Percentiles rank a stretch among this genome's conserved stretches.
Evolutionary conservation across 2,113 vertebrate genomes (phyloP).

Genomic region (Halcyon malimbica): DNA sequence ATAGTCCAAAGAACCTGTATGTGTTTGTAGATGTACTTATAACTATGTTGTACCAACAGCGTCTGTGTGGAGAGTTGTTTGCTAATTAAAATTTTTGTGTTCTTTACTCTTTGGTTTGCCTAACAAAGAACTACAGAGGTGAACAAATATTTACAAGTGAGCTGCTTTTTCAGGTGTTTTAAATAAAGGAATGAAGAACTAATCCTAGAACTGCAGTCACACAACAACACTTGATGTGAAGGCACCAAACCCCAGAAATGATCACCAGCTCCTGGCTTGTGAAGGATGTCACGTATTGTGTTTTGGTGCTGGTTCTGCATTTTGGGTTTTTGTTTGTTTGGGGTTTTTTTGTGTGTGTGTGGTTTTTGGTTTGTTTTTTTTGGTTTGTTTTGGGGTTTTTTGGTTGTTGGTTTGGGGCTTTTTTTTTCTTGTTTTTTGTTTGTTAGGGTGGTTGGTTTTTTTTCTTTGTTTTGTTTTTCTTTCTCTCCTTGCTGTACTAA

Average conservation of each 20-base stretch:
- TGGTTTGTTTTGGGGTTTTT: no score
- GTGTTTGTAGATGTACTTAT: constrained; percentile 68
- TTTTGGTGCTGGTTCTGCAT: no score
- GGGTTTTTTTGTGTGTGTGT: no score
- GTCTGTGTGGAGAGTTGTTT: constrained; percentile 68
- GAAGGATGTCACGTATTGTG: not conserved
- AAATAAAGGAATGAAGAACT: not conserved
- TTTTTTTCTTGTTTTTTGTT: no score
- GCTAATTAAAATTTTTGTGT: constrained; percentile 70
- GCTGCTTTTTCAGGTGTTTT: not conserved
- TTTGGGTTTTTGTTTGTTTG: no score
- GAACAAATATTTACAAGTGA: not conserved
- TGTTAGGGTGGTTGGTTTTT: not conserved
- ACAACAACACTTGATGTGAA: not conserved
- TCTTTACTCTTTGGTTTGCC: constrained; percentile 62
- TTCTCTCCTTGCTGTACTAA: not conserved
- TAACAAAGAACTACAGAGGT: not conserved
- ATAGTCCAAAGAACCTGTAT: constrained; percentile 65
- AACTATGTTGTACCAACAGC: constrained; percentile 66
- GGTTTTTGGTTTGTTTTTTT: no score
- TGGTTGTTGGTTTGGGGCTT: no score
- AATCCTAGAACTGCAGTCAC: not conserved
- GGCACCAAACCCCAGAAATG: not conserved
- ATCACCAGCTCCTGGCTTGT: not conserved
- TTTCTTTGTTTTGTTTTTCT: not conserved